Percentiles rank a stretch among this genome's conserved stretches.
These are phyloP conservation scores for Eretmocerus hayati DNA, from an alignment of 2,888 invertebrate genomes.

Conservation along the genomic window DNA sequence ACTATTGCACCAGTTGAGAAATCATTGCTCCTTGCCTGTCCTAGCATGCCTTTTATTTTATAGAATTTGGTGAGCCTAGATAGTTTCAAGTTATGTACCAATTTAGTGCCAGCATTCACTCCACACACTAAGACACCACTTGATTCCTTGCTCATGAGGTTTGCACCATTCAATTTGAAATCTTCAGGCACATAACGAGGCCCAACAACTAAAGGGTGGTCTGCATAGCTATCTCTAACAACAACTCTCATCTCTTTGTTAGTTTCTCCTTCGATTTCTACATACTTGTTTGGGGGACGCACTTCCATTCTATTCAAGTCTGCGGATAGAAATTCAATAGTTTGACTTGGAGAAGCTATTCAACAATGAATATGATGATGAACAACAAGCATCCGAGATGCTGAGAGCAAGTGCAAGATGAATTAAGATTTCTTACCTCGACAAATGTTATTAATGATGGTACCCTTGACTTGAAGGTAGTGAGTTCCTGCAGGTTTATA, in stretches of 20 bases:
- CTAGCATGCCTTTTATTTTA: slow-evolving; percentile 68
- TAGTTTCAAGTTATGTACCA: slow-evolving; percentile 53
- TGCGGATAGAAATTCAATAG: slow-evolving; percentile 35
- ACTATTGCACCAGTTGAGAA: slow-evolving; percentile 66
- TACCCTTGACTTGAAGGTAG: slow-evolving; percentile 51
- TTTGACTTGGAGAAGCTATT: background rate
- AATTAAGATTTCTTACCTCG: slow-evolving; percentile 53
- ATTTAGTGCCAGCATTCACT: slow-evolving; percentile 59
- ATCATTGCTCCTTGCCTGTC: slow-evolving; percentile 67
- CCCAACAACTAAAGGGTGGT: slow-evolving; percentile 68
- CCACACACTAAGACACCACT: slow-evolving; percentile 76
- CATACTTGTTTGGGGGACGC: slow-evolving; percentile 54
- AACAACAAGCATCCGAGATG: no score
- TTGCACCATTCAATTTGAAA: slow-evolving; percentile 56
- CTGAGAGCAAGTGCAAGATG: background rate
- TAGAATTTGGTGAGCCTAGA: slow-evolving; percentile 63
- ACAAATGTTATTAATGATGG: slow-evolving; percentile 58
- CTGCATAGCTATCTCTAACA: slow-evolving; percentile 63
- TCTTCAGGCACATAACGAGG: slow-evolving; percentile 66
- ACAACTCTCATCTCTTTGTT: slow-evolving; percentile 53
- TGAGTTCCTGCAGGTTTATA: slow-evolving; percentile 67
- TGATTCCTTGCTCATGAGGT: slow-evolving; percentile 56
- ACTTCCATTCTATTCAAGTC: slow-evolving; percentile 66
- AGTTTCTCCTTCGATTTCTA: slow-evolving; percentile 60
- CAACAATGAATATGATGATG: no score